These are phyloP conservation scores for Urocyon cinereoargenteus DNA, from an alignment of 2,797 vertebrate genomes.

Conservation along the genomic window DNA sequence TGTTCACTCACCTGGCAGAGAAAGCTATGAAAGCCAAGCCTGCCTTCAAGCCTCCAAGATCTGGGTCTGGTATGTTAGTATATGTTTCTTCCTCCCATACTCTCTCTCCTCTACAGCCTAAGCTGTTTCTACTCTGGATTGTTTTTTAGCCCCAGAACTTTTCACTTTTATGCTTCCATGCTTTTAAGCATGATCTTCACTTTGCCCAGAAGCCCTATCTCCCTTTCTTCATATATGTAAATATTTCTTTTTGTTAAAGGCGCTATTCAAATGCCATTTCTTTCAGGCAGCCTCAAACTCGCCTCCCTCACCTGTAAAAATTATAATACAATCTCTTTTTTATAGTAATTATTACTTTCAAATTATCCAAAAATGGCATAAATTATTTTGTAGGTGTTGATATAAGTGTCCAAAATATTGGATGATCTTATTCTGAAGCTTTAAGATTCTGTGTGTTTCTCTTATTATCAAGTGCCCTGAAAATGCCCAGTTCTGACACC, in stretches of 20 bases:
- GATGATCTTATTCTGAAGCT: conserved; percentile 15
- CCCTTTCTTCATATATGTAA: background rate
- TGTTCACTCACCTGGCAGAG: background rate
- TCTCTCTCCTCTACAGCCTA: background rate
- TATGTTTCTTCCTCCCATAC: background rate
- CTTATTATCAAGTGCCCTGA: background rate
- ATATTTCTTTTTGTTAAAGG: background rate
- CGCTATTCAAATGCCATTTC: conserved; percentile 2
- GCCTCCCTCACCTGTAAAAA: background rate
- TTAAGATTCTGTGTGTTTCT: background rate
- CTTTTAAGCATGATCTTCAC: conserved; percentile 12
- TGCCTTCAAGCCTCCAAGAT: conserved; percentile 2
- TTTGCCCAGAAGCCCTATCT: background rate
- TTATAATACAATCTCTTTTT: background rate
- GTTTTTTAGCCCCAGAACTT: background rate
- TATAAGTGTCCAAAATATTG: background rate
- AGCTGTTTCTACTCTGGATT: background rate
- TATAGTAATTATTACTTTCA: background rate
- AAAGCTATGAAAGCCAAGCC: background rate
- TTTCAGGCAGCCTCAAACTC: background rate
- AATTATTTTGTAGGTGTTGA: background rate
- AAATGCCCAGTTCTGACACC: background rate
- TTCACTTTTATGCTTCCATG: background rate
- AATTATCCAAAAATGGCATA: background rate
- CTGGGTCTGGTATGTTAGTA: background rate